Percentiles rank a stretch among this genome's conserved stretches.
Conservation (phyloP, 2,113 vertebrate species). For the Macquaria australasica region DNA sequence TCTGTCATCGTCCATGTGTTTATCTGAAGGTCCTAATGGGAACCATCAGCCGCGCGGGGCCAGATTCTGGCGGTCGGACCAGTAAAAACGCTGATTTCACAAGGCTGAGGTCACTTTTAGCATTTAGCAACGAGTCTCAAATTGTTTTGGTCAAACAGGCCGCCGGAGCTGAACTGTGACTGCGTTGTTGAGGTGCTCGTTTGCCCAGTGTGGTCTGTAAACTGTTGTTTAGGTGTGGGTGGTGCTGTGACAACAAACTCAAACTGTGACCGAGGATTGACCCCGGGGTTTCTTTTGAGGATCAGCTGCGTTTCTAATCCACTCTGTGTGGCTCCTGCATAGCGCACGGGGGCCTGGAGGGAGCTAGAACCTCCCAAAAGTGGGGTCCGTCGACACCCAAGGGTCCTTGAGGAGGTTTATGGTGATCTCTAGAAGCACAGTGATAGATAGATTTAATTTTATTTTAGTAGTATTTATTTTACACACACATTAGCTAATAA, state of each 20-base stretch:
- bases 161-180: conserved; percentile 42
- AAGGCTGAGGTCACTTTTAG: conserved; percentile 24
- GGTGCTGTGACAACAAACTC: conserved; percentile 77
- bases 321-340: conserved; percentile 35
- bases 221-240: conserved; percentile 66
- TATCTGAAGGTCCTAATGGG: conserved; percentile 65
- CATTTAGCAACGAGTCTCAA: neutral
- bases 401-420: neutral
- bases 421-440: neutral
- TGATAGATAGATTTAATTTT: neutral
- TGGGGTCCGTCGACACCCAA: neutral
- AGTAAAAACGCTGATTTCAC: conserved; percentile 7
- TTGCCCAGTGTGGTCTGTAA: conserved; percentile 65
- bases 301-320: conserved; percentile 63
- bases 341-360: conserved; percentile 8
- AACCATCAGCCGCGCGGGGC: conserved; percentile 60
- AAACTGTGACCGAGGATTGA: conserved; percentile 75
- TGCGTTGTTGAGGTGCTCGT: conserved; percentile 50
- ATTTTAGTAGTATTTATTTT: neutral
- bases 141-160: conserved; percentile 54
- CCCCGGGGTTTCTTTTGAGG: conserved; percentile 56
- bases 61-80: conserved; percentile 34
- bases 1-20: conserved; percentile 75
- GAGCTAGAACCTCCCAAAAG: neutral
- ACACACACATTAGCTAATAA: neutral